phyloP scores from a whole-genome alignment of 2,797 vertebrate genomes.

The Pseudochirops corinnae region DNA sequence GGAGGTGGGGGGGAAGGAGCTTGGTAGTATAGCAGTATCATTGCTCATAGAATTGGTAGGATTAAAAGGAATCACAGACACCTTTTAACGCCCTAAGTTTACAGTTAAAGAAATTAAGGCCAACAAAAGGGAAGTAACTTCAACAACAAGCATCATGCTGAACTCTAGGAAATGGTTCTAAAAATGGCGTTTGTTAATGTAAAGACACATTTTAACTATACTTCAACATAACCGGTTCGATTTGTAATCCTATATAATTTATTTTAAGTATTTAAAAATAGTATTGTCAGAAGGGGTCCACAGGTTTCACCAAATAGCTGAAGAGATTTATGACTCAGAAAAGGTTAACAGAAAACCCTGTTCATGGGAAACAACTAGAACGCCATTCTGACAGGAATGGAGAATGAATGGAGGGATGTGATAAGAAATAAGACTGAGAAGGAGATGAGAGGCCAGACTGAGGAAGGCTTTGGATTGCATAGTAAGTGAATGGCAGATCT shows the following conservation, averaged over 20 bases:
- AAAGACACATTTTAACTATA: neutral
- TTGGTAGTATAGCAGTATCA: neutral
- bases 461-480: neutral
- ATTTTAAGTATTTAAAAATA: neutral
- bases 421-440: neutral
- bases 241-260: neutral
- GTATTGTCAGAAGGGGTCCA: neutral
- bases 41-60: neutral
- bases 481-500: neutral
- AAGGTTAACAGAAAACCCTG: neutral
- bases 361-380: neutral
- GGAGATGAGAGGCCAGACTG: neutral
- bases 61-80: neutral
- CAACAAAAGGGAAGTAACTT: neutral
- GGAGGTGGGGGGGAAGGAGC: rapidly evolving
- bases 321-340: neutral
- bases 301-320: neutral
- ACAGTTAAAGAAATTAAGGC: neutral
- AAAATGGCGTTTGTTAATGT: neutral
- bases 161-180: neutral
- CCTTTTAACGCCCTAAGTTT: neutral
- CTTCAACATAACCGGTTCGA: neutral
- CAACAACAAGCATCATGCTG: neutral
- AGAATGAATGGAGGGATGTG: neutral
- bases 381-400: neutral